These are phyloP conservation scores for Octodon degus DNA, from an alignment of 2,113 vertebrate species.

Conservation along the genomic window DNA sequence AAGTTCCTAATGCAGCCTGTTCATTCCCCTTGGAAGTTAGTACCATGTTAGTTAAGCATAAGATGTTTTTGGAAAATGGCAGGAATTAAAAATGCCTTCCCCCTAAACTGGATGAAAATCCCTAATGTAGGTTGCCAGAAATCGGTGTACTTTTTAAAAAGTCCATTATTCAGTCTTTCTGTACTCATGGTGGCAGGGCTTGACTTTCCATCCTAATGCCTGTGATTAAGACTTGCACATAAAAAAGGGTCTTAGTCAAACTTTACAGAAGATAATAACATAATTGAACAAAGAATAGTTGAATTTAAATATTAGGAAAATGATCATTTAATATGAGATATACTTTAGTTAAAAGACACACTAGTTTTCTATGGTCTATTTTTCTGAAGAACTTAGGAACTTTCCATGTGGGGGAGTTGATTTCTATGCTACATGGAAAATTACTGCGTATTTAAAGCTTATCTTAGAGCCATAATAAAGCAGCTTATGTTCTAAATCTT, in stretches of 20 bases:
- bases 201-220: background rate
- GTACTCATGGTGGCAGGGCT: background rate
- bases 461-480: conserved; percentile 79
- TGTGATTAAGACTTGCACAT: background rate
- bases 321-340: background rate
- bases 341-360: conserved; percentile 45
- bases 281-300: background rate
- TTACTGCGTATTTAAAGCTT: conserved; percentile 78
- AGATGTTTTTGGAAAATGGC: background rate
- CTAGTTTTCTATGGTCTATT: conserved; percentile 47
- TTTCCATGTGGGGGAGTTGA: conserved; percentile 66
- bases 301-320: conserved; percentile 53
- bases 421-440: conserved; percentile 74
- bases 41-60: background rate
- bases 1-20: background rate
- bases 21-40: background rate
- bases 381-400: conserved; percentile 67
- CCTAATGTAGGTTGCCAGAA: conserved; percentile 30
- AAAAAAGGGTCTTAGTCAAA: background rate
- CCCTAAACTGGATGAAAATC: background rate
- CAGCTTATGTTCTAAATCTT: conserved; percentile 80
- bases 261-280: conserved; percentile 44
- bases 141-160: background rate
- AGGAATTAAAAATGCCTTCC: background rate
- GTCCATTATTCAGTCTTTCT: background rate